Base-by-base conservation (phyloP, 1,140 invertebrate species). In the Macrosteles quadrilineatus region DNA sequence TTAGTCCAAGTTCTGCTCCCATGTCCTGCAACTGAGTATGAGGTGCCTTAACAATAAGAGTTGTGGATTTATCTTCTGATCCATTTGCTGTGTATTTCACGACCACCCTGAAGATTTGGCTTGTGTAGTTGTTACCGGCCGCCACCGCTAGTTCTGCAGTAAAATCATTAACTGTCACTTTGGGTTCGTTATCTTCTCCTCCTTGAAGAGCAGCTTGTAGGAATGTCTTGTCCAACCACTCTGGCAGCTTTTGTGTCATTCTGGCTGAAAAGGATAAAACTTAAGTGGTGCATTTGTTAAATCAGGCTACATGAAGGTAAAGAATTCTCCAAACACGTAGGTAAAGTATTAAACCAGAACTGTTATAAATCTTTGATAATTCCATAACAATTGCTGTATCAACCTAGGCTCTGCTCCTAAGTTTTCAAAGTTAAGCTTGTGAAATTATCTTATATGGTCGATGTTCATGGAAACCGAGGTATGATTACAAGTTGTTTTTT, bases 141-240 rank as follows among this genome's bases (percentile, higher is more conserved):
- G n/a, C 27, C 12, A 63, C 31, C 2, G 59, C 59, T 4, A 27
- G 27, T 1, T 14, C n/a, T 31, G 30, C 29, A 4, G 29, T 31
- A 19, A 63, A 63, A 3, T 11, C 29, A 3, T 25, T 27, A 14
- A 63, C 29, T 6, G 1, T 31, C 23, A 63, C 59, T 63, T 63
- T 32, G 2, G 59, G 30, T 32, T 63, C 59, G 2, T 31, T 63
- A 4, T 63, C 59, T 63, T 63, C 59, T 1, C 55, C 55, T 31
- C 59, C 59, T 63, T 63, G 59, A 31, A 63, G 27, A 31, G 31
- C 59, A 1, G 27, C 31, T 17, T 19, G 9, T 11, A 63, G 30
- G 17, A 63, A 31, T 4, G 29, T 17, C n/a, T 32, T 29, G 30
- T 63, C 30, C 9, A 63, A 30, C 59, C 25, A 63, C 30, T 31